A percentile compares a stretch with the other conserved stretches of the same genome.
These are phyloP conservation scores for Conops quadrifasciatus DNA, from an alignment of 2,888 invertebrate species.

Conservation along the genomic window DNA sequence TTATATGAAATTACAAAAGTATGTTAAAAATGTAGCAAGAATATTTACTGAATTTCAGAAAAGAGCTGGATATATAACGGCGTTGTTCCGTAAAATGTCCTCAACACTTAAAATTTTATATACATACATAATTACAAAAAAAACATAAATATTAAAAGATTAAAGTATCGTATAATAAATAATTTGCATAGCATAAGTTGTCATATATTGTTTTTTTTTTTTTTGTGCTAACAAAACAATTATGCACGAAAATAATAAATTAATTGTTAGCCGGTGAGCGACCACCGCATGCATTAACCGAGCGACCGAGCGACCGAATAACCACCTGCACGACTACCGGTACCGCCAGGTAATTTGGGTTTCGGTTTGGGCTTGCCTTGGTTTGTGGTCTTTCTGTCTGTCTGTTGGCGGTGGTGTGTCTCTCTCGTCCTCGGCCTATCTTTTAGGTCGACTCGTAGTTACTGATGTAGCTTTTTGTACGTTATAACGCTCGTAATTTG, in stretches of 20 bases:
- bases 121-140: neutral
- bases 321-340: too few relatives aligned
- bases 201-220: neutral
- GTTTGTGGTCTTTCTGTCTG: neutral
- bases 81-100: too few relatives aligned
- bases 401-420: neutral
- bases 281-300: neutral
- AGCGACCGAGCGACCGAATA: neutral
- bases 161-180: too few relatives aligned
- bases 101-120: too few relatives aligned
- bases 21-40: too few relatives aligned
- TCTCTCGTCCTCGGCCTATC: neutral
- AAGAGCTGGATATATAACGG: too few relatives aligned
- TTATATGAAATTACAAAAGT: too few relatives aligned
- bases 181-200: neutral
- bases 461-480: neutral
- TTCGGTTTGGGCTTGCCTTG: too few relatives aligned
- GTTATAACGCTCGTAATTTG: neutral
- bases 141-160: slow-evolving; percentile 2
- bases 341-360: too few relatives aligned
- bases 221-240: slow-evolving; percentile 4
- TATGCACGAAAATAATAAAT: neutral
- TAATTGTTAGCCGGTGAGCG: neutral
- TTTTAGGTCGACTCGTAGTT: too few relatives aligned
- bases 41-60: too few relatives aligned